phyloP scores from a whole-genome alignment of 1,140 invertebrate species.

The Drosophila seguyi region DNA sequence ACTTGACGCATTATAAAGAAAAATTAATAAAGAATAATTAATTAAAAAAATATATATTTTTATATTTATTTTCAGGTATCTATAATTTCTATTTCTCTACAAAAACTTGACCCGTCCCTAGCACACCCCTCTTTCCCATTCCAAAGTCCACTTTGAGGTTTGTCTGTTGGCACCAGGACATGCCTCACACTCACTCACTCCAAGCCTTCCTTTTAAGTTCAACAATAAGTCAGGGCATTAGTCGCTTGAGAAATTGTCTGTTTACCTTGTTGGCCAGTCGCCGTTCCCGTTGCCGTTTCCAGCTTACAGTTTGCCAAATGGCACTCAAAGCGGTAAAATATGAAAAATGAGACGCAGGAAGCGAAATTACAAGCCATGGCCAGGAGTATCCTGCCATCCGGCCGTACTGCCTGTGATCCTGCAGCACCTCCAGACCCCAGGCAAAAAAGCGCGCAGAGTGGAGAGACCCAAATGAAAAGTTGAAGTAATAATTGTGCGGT shows the following conservation, averaged over 20 bases:
- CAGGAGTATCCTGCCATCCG: slow-evolving; percentile 60
- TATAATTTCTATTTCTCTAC: not conserved
- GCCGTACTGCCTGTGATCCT: slow-evolving; percentile 39
- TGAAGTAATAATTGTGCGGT: slow-evolving; percentile 76
- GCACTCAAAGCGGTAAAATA: slow-evolving; percentile 75
- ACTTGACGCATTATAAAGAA: too few species aligned
- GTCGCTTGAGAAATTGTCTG: slow-evolving; percentile 81
- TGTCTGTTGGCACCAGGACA: slow-evolving; percentile 48
- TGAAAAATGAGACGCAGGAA: slow-evolving; percentile 80
- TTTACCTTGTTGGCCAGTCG: slow-evolving; percentile 76
- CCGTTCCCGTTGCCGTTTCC: slow-evolving; percentile 39
- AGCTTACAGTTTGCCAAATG: slow-evolving; percentile 67
- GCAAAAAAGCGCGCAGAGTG: slow-evolving; percentile 38
- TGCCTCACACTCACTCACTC: slow-evolving; percentile 19
- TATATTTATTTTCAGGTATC: not conserved
- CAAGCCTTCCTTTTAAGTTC: slow-evolving; percentile 33
- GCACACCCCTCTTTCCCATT: not conserved
- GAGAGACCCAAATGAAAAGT: slow-evolving; percentile 73
- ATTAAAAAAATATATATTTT: too few species aligned
- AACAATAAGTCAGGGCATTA: slow-evolving; percentile 80
- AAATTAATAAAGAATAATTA: not conserved
- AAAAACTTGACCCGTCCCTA: not conserved
- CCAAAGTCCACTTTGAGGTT: slow-evolving; percentile 25
- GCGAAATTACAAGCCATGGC: slow-evolving; percentile 66
- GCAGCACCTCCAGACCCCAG: slow-evolving; percentile 71